Conservation (phyloP, 2,797 vertebrate species). For the Premnoplex brunnescens region DNA sequence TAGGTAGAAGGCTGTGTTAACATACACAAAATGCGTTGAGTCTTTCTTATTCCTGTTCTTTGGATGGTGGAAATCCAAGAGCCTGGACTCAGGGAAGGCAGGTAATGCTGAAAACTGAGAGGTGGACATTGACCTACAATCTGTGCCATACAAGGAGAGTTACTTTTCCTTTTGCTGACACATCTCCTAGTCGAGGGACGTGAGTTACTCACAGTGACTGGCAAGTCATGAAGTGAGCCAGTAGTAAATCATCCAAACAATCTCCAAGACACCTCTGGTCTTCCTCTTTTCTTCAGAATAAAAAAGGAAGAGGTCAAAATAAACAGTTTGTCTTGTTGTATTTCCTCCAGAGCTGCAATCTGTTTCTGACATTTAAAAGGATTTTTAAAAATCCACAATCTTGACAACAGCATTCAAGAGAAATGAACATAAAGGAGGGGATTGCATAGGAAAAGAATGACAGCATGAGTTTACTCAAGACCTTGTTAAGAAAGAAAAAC, state of each 20-base stretch:
- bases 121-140: neutral
- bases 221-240: neutral
- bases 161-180: slow-evolving; percentile 16
- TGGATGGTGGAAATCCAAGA: neutral
- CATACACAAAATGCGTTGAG: slow-evolving; percentile 10
- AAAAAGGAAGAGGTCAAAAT: slow-evolving; percentile 5
- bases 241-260: neutral
- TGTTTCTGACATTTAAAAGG: neutral
- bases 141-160: neutral
- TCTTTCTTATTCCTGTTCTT: slow-evolving; percentile 11
- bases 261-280: neutral
- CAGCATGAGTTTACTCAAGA: neutral
- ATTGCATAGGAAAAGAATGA: neutral
- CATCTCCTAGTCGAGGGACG: neutral
- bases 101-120: neutral
- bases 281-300: neutral
- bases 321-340: neutral
- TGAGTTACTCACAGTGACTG: neutral
- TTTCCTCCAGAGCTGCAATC: neutral
- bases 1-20: slow-evolving; percentile 73
- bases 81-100: neutral
- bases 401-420: neutral
- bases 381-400: neutral
- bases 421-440: neutral
- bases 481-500: neutral